Conservation (phyloP, 2,888 invertebrate genomes). For the Trisateles emortualis region DNA sequence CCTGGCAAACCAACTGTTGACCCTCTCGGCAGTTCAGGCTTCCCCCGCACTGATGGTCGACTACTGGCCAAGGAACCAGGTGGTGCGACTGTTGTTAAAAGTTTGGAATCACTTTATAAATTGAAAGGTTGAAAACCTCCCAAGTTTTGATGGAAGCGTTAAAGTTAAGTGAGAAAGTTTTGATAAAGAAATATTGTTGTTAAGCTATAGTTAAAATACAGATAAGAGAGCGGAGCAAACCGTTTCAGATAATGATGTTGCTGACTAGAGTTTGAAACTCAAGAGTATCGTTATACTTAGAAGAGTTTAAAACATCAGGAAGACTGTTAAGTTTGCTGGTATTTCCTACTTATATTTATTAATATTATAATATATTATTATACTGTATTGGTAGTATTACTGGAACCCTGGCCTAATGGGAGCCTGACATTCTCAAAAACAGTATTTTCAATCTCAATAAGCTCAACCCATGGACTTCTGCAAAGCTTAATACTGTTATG, state of each 20-base stretch:
- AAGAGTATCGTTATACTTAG: background rate
- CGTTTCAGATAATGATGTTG: background rate
- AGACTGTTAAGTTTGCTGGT: background rate
- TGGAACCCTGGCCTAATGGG: too few relatives aligned
- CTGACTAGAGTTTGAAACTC: background rate
- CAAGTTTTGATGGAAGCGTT: constrained; percentile 6
- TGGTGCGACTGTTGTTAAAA: constrained; percentile 53
- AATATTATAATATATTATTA: background rate
- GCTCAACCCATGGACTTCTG: too few relatives aligned
- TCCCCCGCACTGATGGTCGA: constrained; percentile 79
- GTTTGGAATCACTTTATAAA: background rate
- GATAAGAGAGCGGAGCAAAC: background rate
- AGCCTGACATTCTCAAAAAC: too few relatives aligned
- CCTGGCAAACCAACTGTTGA: constrained; percentile 80
- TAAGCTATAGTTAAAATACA: background rate
- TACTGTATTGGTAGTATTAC: too few relatives aligned
- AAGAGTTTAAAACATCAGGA: background rate
- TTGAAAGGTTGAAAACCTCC: background rate
- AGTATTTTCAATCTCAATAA: too few relatives aligned
- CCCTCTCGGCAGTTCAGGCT: constrained; percentile 76
- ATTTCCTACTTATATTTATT: background rate
- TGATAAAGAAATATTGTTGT: background rate
- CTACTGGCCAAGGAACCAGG: constrained; percentile 72
- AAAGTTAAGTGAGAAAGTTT: background rate
- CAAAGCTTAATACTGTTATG: too few relatives aligned